These are phyloP conservation scores for Drosophila suboccidentalis DNA, from an alignment of 2,888 invertebrate species.

Conservation along the genomic window DNA sequence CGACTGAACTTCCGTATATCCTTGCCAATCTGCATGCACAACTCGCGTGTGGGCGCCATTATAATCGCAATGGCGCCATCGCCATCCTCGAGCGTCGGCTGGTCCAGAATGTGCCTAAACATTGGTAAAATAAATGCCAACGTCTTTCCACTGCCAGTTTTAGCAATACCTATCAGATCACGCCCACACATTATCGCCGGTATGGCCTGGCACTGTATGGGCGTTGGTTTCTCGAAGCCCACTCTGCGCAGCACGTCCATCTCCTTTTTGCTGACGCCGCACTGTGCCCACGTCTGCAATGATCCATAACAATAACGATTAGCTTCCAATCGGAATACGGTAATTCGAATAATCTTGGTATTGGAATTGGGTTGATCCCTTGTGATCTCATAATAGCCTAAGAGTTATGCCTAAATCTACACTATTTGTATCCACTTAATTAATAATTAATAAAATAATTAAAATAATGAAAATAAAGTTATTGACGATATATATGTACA, in stretches of 20 bases:
- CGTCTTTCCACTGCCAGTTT: constrained; percentile 99
- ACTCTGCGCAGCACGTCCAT: constrained; percentile 95
- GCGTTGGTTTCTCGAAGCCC: constrained; percentile 98
- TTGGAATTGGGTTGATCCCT: too few relatives aligned
- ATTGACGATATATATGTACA: too few relatives aligned
- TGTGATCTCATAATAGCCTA: neutral
- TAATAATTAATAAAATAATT: too few relatives aligned
- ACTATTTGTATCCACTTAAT: neutral
- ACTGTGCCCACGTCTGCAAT: constrained; percentile 95
- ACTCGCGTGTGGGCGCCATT: constrained; percentile 98
- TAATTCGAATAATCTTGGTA: neutral
- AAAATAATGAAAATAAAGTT: too few relatives aligned
- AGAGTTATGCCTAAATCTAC: neutral
- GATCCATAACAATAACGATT: neutral
- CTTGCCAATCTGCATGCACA: constrained; percentile 99
- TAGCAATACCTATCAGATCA: constrained; percentile 99
- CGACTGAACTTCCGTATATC: constrained; percentile 98
- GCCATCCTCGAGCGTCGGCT: constrained; percentile 96
- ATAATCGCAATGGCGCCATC: constrained; percentile 99
- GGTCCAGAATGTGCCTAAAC: constrained; percentile 98
- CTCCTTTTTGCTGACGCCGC: constrained; percentile 98
- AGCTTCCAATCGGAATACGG: neutral
- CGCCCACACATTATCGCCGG: constrained; percentile 98
- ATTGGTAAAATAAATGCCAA: constrained; percentile 98
- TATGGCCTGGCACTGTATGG: constrained; percentile 99